A percentile compares a stretch with the other conserved stretches of the same genome.
Evolutionary conservation across 2,888 invertebrate species (phyloP).

Genomic region (Oscheius sp.): DNA sequence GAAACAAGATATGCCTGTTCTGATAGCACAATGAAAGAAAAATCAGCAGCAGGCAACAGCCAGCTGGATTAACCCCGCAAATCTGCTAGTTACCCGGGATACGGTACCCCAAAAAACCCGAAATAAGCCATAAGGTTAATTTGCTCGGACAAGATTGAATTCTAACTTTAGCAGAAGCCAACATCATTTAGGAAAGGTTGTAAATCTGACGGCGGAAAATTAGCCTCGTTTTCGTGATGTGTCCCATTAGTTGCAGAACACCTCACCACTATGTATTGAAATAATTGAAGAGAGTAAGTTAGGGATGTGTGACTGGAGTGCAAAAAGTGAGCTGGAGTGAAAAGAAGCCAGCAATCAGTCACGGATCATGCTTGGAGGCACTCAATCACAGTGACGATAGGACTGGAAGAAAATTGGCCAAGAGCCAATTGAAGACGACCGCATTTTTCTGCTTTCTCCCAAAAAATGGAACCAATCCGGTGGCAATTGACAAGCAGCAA

Average conservation of each 20-base stretch:
- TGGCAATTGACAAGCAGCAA: too few species aligned
- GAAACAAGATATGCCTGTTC: too few species aligned
- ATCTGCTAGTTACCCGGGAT: too few species aligned
- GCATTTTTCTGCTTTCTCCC: too few species aligned
- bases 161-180: background rate
- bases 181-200: background rate
- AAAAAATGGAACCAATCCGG: too few species aligned
- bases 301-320: background rate
- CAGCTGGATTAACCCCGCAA: too few species aligned
- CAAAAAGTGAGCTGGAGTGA: constrained; percentile 23
- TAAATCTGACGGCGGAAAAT: constrained; percentile 17
- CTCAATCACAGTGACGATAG: constrained; percentile 35
- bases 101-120: too few species aligned
- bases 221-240: constrained; percentile 24
- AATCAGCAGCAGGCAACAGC: too few species aligned
- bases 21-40: too few species aligned
- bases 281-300: constrained; percentile 9
- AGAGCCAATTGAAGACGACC: background rate
- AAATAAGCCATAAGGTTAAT: too few species aligned
- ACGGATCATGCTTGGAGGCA: constrained; percentile 34
- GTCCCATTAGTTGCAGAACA: constrained; percentile 10
- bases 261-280: constrained; percentile 12
- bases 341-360: constrained; percentile 21
- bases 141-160: background rate
- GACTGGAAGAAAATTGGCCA: background rate